Base-by-base conservation (phyloP, 2,113 vertebrate species). In the Callipepla californica region DNA sequence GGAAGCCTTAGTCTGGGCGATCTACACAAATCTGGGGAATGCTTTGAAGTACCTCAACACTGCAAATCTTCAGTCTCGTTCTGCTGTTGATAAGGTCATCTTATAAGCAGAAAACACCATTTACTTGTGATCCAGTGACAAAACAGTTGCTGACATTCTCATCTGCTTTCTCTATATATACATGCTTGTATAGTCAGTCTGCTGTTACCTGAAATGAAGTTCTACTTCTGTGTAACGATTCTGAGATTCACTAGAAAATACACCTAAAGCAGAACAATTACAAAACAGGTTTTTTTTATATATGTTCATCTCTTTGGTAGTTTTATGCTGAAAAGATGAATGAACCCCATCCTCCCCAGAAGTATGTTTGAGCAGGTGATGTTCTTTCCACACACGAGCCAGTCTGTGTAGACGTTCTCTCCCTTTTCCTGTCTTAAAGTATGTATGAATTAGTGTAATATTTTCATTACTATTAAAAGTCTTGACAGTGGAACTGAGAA, bases 401-500 rank as follows among this genome's bases (percentile, higher is more conserved):
- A 14, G 34, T 53, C 66, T 79, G 13, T 18, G 42, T 74, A 73
- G 67, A 50, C 55, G 55, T 63, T 59, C 11, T 40, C 50, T 90
- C 40, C 40, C 57, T 18, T 75, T 47, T 77, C 25, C 4, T 6
- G 13, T 87, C 58, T 87, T 67, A 26, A 28, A 70, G 48, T 92
- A 5, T 42, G 58, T 30, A 10, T 76, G 16, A 73, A 87, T 34
- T 50, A 66, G 18, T 53, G 22, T 30, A 57, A 13, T 59, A 23
- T 70, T 85, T 82, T 32, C 21, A 16, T 28, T 74, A 32, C 7
- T 87, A 59, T 67, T 78, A 55, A 38, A 73, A 13, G 30, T 83
- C 59, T 57, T 93, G 7, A 18, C 45, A 78, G 38, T 88, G 73
- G 55, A 83, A 85, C 68, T 38, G 55, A 93, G 48, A 94, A 66